phyloP scores from a whole-genome alignment of 2,113 vertebrate genomes.

The Xenus cinereus region DNA sequence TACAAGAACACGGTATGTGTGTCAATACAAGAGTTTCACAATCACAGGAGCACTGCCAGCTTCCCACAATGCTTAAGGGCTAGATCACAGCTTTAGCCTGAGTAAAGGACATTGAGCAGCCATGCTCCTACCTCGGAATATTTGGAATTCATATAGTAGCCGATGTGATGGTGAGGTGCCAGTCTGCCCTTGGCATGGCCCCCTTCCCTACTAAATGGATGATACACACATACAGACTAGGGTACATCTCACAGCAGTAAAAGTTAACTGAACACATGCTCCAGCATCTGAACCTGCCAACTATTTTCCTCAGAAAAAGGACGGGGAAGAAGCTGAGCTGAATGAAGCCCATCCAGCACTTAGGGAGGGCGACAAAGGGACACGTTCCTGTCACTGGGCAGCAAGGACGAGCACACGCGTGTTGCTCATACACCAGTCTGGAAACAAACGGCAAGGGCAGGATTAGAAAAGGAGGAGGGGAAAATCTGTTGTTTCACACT shows the following conservation, averaged over 20 bases:
- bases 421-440: conserved; percentile 12
- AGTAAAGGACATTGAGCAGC: not conserved
- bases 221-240: not conserved
- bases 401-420: not conserved
- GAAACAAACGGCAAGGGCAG: not conserved
- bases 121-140: not conserved
- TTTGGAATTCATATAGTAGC: not conserved
- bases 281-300: not conserved
- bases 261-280: conserved; percentile 5
- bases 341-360: not conserved
- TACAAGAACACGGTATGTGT: not conserved
- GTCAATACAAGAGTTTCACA: conserved; percentile 11
- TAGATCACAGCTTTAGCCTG: not conserved
- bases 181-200: not conserved
- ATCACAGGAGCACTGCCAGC: not conserved
- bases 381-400: not conserved
- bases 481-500: conserved; percentile 45
- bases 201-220: not conserved
- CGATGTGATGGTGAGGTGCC: not conserved
- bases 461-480: not conserved
- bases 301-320: not conserved
- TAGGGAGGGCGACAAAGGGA: not conserved
- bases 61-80: not conserved
- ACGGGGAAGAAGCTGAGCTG: not conserved
- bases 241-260: not conserved